A percentile compares a stretch with the other conserved stretches of the same genome.
Conservation (phyloP, 2,888 invertebrate genomes). For the Ellobium chinense region DNA sequence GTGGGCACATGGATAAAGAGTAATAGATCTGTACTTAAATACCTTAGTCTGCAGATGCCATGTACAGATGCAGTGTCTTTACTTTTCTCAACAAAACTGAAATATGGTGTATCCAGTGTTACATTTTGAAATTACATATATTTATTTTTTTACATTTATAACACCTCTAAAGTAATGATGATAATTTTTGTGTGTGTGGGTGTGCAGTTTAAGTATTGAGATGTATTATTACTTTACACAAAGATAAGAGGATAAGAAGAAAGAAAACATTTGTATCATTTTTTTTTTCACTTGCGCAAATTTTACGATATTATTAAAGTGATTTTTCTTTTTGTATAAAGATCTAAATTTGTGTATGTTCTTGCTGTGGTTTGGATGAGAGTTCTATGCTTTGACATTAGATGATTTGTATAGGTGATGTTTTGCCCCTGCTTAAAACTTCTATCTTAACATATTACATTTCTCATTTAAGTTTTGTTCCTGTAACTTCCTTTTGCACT, state of each 20-base stretch:
- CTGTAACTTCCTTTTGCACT: slow-evolving; percentile 28
- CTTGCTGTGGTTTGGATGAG: slow-evolving; percentile 7
- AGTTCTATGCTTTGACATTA: background rate
- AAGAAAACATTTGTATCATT: background rate
- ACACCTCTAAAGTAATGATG: slow-evolving; percentile 16
- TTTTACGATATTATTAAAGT: slow-evolving; percentile 10
- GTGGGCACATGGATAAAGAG: no score
- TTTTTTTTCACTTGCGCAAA: slow-evolving; percentile 3
- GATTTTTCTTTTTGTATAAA: slow-evolving; percentile 10
- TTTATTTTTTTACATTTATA: slow-evolving; percentile 42
- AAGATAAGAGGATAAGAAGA: background rate
- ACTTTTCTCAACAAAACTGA: background rate
- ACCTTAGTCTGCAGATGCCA: background rate
- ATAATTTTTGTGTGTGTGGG: slow-evolving; percentile 9
- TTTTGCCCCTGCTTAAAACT: background rate
- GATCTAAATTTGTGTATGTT: slow-evolving; percentile 23
- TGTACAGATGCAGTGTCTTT: slow-evolving; percentile 15
- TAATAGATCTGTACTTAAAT: background rate
- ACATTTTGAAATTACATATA: slow-evolving; percentile 30
- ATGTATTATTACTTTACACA: background rate
- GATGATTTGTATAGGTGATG: background rate
- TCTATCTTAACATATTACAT: background rate
- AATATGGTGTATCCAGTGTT: slow-evolving; percentile 23
- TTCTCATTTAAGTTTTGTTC: background rate
- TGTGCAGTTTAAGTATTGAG: slow-evolving; percentile 7